Conservation (phyloP, 1,140 invertebrate species). For the Aphaenogaster floridana region DNA sequence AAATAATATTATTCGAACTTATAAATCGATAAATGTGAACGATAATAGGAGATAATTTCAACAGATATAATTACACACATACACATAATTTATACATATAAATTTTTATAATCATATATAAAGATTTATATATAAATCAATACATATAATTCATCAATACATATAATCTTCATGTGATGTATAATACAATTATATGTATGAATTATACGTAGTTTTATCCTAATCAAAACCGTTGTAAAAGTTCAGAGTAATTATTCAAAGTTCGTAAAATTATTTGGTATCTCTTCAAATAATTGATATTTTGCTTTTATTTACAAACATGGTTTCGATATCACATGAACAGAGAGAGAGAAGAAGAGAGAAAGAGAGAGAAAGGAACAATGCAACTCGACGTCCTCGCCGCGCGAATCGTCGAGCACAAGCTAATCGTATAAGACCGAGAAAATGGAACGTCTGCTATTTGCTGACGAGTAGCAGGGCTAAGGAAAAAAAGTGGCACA, state of each 20-base stretch:
- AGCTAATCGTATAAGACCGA: constrained; percentile 50
- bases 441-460: constrained; percentile 64
- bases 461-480: constrained; percentile 56
- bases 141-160: too few relatives aligned
- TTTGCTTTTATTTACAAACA: neutral
- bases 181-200: neutral
- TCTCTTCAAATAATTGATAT: neutral
- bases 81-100: neutral
- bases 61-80: neutral
- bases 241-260: neutral
- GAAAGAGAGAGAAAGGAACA: neutral
- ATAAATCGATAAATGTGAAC: neutral
- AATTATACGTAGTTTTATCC: neutral
- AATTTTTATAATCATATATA: too few relatives aligned
- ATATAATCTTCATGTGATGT: neutral
- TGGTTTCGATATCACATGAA: neutral
- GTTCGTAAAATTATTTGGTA: neutral
- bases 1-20: neutral
- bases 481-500: constrained; percentile 61
- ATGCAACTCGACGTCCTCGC: constrained; percentile 19
- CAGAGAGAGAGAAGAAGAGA: too few relatives aligned
- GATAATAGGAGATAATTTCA: neutral
- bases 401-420: neutral
- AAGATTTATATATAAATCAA: too few relatives aligned
- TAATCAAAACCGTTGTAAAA: neutral